phyloP scores from a whole-genome alignment of 2,797 vertebrate genomes.

The Lepilemur ruficaudatus region DNA sequence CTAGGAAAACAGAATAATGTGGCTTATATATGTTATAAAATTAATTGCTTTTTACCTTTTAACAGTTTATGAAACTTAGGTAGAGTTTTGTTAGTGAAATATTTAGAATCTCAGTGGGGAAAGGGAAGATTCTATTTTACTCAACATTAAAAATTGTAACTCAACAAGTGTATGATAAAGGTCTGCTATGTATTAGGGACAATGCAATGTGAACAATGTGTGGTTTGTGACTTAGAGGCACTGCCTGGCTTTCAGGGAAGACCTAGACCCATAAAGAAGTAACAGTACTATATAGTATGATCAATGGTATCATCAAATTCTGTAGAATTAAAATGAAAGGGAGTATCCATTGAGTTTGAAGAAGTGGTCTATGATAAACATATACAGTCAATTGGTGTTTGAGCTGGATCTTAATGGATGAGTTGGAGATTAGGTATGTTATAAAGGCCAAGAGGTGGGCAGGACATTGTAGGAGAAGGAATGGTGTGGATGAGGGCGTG shows the following conservation, averaged over 20 bases:
- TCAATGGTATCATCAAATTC: background rate
- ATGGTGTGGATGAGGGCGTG: background rate
- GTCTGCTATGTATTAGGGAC: background rate
- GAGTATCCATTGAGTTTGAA: background rate
- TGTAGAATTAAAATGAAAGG: background rate
- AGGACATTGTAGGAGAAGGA: background rate
- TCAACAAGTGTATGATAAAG: background rate
- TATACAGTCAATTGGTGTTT: background rate
- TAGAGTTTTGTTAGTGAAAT: conserved; percentile 17
- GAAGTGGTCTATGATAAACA: background rate
- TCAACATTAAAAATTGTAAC: background rate
- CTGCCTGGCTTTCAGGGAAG: background rate
- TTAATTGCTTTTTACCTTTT: conserved; percentile 45
- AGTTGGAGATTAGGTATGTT: background rate
- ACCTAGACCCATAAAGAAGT: background rate
- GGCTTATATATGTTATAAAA: conserved; percentile 4
- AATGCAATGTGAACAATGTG: background rate
- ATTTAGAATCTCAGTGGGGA: conserved; percentile 5
- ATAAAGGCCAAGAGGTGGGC: background rate
- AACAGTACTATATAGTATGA: background rate
- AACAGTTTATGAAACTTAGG: background rate
- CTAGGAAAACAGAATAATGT: background rate
- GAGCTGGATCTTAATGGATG: background rate
- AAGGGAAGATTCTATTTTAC: background rate
- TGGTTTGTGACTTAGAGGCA: background rate